Percentiles rank a stretch among this genome's conserved stretches.
These are phyloP conservation scores for Myzus persicae DNA, from an alignment of 1,140 invertebrate genomes.

Conservation along the genomic window DNA sequence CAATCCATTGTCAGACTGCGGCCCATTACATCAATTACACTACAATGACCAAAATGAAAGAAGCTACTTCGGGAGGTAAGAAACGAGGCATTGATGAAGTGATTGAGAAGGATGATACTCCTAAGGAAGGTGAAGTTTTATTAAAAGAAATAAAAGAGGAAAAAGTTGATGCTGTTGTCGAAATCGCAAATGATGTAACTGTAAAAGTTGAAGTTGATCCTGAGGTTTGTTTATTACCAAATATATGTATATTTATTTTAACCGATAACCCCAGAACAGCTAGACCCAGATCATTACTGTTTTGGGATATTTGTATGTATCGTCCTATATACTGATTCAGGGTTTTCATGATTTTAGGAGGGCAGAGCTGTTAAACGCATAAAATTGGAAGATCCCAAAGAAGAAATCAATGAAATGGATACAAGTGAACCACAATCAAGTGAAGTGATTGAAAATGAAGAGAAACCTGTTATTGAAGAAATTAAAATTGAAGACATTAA, in stretches of 20 bases:
- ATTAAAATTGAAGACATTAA: too few species aligned
- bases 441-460: neutral
- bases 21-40: slow-evolving; percentile 52
- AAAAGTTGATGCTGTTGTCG: neutral
- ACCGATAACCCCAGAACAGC: neutral
- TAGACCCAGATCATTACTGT: neutral
- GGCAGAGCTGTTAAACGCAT: neutral
- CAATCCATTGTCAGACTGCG: slow-evolving; percentile 46
- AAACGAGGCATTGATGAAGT: slow-evolving; percentile 37
- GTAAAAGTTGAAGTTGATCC: neutral
- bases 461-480: neutral
- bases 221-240: neutral
- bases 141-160: neutral
- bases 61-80: neutral
- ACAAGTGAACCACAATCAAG: neutral
- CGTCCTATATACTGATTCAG: neutral
- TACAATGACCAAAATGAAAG: slow-evolving; percentile 55
- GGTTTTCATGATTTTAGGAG: slow-evolving; percentile 14
- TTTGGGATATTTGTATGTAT: neutral
- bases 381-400: slow-evolving; percentile 16
- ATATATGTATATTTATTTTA: neutral
- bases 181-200: too few species aligned
- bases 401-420: neutral
- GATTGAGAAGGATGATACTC: neutral
- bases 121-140: neutral